Percentiles rank a stretch among this genome's conserved stretches.
phyloP scores from a whole-genome alignment of 2,113 vertebrate species.

The Albula glossodonta region DNA sequence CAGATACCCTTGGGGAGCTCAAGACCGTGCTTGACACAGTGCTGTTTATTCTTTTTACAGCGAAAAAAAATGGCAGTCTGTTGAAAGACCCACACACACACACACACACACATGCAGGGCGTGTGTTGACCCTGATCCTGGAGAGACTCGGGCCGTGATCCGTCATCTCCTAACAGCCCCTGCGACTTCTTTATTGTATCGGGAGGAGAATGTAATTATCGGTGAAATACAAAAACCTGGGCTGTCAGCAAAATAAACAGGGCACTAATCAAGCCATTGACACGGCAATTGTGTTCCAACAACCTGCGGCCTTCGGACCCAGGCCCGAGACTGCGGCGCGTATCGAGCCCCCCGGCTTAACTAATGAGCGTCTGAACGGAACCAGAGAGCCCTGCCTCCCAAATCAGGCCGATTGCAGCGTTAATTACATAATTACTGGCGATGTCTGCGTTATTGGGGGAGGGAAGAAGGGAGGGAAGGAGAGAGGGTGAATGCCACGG shows the following conservation, averaged over 20 bases:
- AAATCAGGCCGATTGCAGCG: constrained; percentile 72
- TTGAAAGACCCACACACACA: not conserved
- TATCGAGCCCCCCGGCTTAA: constrained; percentile 58
- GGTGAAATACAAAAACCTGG: constrained; percentile 66
- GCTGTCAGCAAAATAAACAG: constrained; percentile 68
- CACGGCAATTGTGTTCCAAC: constrained; percentile 56
- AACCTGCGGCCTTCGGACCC: constrained; percentile 62
- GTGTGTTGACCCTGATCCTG: not conserved
- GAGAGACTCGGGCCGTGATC: constrained; percentile 31
- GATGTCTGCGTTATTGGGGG: constrained; percentile 56
- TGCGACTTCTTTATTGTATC: constrained; percentile 61
- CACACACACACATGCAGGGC: not conserved
- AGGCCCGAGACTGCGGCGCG: constrained; percentile 40
- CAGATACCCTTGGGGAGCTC: too few species aligned
- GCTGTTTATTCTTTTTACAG: too few species aligned
- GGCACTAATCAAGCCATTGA: constrained; percentile 69
- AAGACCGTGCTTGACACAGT: too few species aligned
- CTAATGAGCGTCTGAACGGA: constrained; percentile 71
- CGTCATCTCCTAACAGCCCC: constrained; percentile 53
- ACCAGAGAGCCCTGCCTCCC: constrained; percentile 71
- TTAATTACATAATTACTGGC: constrained; percentile 78
- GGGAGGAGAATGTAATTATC: constrained; percentile 66
- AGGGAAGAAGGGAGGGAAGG: constrained; percentile 29
- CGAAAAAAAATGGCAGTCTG: too few species aligned
- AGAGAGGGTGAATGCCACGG: not conserved